These are phyloP conservation scores for Lutraria lutraria DNA, from an alignment of 2,888 invertebrate genomes.

Conservation along the genomic window DNA sequence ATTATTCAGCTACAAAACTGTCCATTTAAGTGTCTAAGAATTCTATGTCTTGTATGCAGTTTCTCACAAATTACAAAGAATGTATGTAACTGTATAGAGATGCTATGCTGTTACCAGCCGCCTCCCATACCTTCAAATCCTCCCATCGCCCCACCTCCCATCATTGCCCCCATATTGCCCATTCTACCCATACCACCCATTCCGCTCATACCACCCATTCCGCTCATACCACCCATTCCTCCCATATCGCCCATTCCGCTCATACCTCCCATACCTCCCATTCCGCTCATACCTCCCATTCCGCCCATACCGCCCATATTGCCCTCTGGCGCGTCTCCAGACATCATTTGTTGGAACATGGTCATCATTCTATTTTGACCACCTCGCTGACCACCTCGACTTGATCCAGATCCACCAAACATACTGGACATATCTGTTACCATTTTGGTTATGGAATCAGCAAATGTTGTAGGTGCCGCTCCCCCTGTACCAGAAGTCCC, in stretches of 20 bases:
- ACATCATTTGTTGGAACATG: not conserved
- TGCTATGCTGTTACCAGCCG: too few relatives aligned
- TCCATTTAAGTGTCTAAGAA: too few relatives aligned
- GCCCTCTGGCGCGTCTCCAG: not conserved
- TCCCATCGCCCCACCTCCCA: not conserved
- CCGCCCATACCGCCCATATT: not conserved
- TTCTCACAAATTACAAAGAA: too few relatives aligned
- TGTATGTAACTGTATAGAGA: too few relatives aligned
- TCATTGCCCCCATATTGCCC: not conserved
- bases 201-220: not conserved
- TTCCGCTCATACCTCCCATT: slow-evolving; percentile 1
- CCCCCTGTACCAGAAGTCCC: not conserved
- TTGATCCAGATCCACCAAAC: not conserved
- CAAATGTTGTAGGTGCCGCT: not conserved
- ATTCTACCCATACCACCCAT: not conserved
- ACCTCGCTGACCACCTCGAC: not conserved
- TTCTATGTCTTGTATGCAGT: too few relatives aligned
- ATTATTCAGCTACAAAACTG: too few relatives aligned
- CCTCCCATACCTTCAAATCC: too few relatives aligned
- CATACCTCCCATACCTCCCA: not conserved
- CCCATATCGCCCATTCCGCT: not conserved
- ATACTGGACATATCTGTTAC: not conserved
- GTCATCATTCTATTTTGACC: not conserved
- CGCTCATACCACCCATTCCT: not conserved
- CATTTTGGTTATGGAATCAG: not conserved